Evolutionary conservation across 2,797 vertebrate genomes (phyloP).

Genomic region (Crenuchus spilurus): DNA sequence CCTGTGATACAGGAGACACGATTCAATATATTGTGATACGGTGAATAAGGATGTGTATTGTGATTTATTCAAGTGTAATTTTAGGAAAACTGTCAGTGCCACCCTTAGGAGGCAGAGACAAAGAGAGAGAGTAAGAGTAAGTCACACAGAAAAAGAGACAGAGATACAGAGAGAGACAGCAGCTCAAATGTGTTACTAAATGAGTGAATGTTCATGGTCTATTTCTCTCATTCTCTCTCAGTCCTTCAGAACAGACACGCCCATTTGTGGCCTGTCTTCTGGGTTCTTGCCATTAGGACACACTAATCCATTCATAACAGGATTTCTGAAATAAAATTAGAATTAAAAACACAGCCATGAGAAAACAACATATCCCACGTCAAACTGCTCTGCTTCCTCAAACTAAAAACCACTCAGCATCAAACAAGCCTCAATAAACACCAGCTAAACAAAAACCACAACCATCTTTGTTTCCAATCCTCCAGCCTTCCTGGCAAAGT

Average conservation of each 20-base stretch:
- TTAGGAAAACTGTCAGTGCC: no score
- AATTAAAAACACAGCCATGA: background rate
- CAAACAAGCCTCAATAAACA: no score
- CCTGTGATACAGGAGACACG: no score
- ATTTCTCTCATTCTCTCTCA: slow-evolving; percentile 62
- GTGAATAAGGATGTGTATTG: no score
- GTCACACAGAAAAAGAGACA: slow-evolving; percentile 38
- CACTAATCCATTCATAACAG: slow-evolving; percentile 38
- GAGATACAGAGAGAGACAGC: slow-evolving; percentile 32
- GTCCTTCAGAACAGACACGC: slow-evolving; percentile 59
- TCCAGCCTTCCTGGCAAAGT: slow-evolving; percentile 40
- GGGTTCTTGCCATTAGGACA: background rate
- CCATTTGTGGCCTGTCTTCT: slow-evolving; percentile 38
- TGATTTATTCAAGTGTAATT: no score
- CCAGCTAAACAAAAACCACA: slow-evolving; percentile 6
- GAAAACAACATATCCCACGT: background rate
- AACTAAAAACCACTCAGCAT: background rate
- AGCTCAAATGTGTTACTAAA: no score
- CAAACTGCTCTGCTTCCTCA: background rate
- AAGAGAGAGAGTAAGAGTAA: slow-evolving; percentile 41
- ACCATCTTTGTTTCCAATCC: slow-evolving; percentile 45
- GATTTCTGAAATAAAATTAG: slow-evolving; percentile 27
- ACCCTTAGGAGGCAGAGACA: slow-evolving; percentile 27
- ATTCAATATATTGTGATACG: no score
- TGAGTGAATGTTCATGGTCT: no score